Evolutionary conservation across 2,113 vertebrate species (phyloP).

Genomic region (Sander lucioperca): DNA sequence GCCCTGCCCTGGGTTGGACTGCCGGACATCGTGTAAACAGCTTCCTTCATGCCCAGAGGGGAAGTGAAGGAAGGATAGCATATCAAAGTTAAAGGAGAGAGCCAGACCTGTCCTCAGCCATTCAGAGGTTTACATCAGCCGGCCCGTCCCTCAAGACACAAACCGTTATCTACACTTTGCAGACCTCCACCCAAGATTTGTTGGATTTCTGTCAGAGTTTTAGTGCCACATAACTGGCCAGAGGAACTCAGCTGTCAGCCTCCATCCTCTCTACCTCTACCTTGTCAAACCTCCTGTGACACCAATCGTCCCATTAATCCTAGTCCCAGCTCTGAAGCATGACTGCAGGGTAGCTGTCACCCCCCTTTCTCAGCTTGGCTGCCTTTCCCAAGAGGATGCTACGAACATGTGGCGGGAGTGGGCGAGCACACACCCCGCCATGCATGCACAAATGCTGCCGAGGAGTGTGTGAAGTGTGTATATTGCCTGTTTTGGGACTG

Average conservation of each 20-base stretch:
- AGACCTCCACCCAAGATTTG: conserved; percentile 68
- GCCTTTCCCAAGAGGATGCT: conserved; percentile 72
- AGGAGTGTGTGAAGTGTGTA: conserved; percentile 69
- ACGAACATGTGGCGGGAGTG: conserved; percentile 63
- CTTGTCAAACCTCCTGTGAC: conserved; percentile 58
- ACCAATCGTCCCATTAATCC: conserved; percentile 50
- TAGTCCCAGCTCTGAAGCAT: conserved; percentile 52
- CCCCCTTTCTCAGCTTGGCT: conserved; percentile 26
- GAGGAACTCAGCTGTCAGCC: conserved; percentile 41
- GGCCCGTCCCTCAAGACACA: conserved; percentile 42
- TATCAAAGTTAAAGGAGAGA: conserved; percentile 42
- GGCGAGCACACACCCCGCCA: conserved; percentile 54
- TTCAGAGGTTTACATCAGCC: conserved; percentile 35
- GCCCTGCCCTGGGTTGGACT: conserved; percentile 67
- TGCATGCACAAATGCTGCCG: conserved; percentile 38
- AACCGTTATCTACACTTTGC: conserved; percentile 65
- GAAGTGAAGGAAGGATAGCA: conserved; percentile 53
- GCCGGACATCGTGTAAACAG: conserved; percentile 56
- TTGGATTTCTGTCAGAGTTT: conserved; percentile 57
- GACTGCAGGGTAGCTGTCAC: conserved; percentile 59
- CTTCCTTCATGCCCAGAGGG: conserved; percentile 59
- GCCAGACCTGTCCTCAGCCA: conserved; percentile 44
- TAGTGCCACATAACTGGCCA: conserved; percentile 36
- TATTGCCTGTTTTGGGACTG: conserved; percentile 46
- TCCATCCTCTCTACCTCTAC: conserved; percentile 19